These are phyloP conservation scores for Sarcophaga subvicina DNA, from an alignment of 2,888 invertebrate genomes.

Conservation along the genomic window DNA sequence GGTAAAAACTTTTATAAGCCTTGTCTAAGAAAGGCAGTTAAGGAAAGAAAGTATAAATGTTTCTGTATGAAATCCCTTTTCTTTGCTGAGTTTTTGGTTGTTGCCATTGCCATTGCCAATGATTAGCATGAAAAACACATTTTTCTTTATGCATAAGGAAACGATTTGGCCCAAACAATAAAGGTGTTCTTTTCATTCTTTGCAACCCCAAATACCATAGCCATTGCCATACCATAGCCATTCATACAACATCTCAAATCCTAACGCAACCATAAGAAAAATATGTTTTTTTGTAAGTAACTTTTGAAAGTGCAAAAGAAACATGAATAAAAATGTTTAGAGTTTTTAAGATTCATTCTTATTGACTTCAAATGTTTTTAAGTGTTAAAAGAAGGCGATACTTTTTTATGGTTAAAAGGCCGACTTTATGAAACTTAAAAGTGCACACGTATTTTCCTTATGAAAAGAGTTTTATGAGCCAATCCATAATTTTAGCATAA, in stretches of 20 bases:
- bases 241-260: not conserved
- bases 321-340: not conserved
- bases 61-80: not conserved
- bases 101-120: conserved; percentile 12
- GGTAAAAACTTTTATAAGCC: conserved; percentile 24
- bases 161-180: conserved; percentile 47
- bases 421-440: not conserved
- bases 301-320: conserved; percentile 18
- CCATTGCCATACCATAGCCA: not conserved
- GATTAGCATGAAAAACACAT: conserved; percentile 72
- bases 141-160: conserved; percentile 68
- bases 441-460: not conserved
- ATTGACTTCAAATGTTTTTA: too few species aligned
- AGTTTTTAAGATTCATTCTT: not conserved
- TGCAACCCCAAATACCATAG: not conserved
- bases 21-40: conserved; percentile 41
- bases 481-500: too few species aligned
- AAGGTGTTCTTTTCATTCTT: conserved; percentile 27
- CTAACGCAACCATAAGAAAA: conserved; percentile 50
- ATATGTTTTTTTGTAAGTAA: conserved; percentile 55
- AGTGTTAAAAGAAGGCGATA: not conserved
- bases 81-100: too few species aligned
- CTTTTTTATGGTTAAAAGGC: not conserved
- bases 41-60: conserved; percentile 9
- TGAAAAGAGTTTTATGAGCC: not conserved